Evolutionary conservation across 2,113 vertebrate genomes (phyloP), one percentile per base, ranked within the genome.

Genomic region (Oryzias woworae): DNA sequence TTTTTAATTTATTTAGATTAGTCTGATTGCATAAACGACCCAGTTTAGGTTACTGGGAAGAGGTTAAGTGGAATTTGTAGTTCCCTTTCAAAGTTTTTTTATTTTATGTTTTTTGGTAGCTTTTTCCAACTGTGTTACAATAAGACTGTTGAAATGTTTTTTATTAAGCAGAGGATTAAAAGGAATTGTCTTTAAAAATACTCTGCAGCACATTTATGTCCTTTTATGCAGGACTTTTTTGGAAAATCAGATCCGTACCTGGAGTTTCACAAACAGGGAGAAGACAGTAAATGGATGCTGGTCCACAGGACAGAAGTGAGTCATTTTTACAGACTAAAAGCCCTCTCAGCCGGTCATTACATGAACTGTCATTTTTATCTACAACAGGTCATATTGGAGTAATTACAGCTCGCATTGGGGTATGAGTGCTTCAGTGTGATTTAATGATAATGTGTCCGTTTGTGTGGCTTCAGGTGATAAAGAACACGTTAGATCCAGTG

Each of bases 181-280:
- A 2, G 7, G 17, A 45, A 44, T 12, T 36, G 31, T 8, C 31
- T 36, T 36, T 36, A 1, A n/a, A 24, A 52, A 62, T 24, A 18
- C 18, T 10, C 4, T 23, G 8, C 52, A 24, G 24, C 15, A 1
- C 26, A 23, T 16, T 53, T 8, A 45, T 15, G 5, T 1, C 62
- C n/a, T 73, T 73, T 13, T 71, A 58, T 85, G 53, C 84, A 99
- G 97, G 97, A 99, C 80, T 94, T 99, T 66, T 99, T 99, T 43
- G 97, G 97, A 17, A 99, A 99, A 85, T 99, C 97, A 18, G 97
- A 99, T 67, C 97, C 97, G 0, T 99, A 98, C 88, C 87, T 99
- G 58, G 97, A 99, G 88, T 96, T 98, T 63, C 92, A 95, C 82
- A 99, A 99, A 83, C 95, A 94, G 14, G 95, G 95, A 36, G 94